These are phyloP conservation scores for Yponomeuta evonymella DNA, from an alignment of 2,888 invertebrate species.

Conservation along the genomic window DNA sequence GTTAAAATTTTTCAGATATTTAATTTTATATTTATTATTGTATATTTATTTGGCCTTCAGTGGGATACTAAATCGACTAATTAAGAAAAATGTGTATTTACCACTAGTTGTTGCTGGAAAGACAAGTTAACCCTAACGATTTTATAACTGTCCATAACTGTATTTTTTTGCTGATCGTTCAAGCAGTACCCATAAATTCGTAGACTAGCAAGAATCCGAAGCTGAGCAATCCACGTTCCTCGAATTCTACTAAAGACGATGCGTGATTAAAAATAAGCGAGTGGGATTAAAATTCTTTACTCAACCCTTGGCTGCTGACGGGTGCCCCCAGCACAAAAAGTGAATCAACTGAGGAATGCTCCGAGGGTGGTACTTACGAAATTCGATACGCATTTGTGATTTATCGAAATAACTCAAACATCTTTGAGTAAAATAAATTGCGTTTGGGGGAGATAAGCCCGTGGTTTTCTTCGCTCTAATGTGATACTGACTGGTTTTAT, in stretches of 20 bases:
- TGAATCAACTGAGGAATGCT: slow-evolving; percentile 13
- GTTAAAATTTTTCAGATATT: too few relatives aligned
- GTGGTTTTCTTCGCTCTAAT: slow-evolving; percentile 35
- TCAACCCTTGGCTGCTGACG: slow-evolving; percentile 43
- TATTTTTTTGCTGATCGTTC: background rate
- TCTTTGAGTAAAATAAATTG: slow-evolving; percentile 62
- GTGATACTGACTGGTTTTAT: slow-evolving; percentile 40
- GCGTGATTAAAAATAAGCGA: slow-evolving; percentile 49
- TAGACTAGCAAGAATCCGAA: background rate
- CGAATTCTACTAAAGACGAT: slow-evolving; percentile 29
- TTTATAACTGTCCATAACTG: too few relatives aligned
- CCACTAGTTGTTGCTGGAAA: too few relatives aligned
- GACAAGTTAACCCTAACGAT: too few relatives aligned
- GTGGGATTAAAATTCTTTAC: slow-evolving; percentile 56
- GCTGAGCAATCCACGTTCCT: background rate
- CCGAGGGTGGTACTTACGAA: slow-evolving; percentile 50
- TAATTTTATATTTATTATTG: too few relatives aligned
- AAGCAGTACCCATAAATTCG: background rate
- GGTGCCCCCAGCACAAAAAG: slow-evolving; percentile 21
- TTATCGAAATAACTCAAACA: slow-evolving; percentile 69
- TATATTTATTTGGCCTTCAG: too few relatives aligned
- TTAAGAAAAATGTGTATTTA: too few relatives aligned
- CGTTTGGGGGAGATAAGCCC: slow-evolving; percentile 65
- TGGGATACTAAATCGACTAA: too few relatives aligned
- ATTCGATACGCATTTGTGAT: slow-evolving; percentile 71